Evolutionary conservation across 2,888 invertebrate genomes (phyloP).

Genomic region (Hypercompe scribonia): DNA sequence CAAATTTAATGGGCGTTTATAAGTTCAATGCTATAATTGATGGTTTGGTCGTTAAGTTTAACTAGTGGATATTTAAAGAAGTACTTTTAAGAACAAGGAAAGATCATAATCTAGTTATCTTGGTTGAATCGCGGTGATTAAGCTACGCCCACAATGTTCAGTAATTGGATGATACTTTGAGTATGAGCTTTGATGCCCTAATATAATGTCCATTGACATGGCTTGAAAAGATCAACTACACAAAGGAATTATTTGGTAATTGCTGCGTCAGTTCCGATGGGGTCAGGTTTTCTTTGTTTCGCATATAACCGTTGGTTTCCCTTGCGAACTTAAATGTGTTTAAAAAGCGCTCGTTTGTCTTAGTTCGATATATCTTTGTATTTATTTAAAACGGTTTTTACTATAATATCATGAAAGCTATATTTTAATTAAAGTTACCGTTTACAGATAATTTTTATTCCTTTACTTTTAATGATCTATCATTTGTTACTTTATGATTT

Average conservation of each 20-base stretch:
- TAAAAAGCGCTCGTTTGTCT: neutral
- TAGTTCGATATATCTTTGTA: neutral
- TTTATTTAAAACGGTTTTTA: neutral
- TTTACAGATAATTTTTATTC: neutral
- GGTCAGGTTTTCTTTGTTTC: neutral
- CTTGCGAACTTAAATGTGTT: neutral
- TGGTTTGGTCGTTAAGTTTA: slow-evolving; percentile 33
- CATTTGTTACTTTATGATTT: neutral
- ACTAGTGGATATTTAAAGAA: slow-evolving; percentile 35
- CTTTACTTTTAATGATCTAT: neutral
- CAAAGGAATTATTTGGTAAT: neutral
- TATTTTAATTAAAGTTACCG: neutral
- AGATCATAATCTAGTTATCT: slow-evolving; percentile 46
- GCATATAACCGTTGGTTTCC: neutral
- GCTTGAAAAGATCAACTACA: neutral
- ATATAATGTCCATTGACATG: slow-evolving; percentile 22
- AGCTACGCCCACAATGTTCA: slow-evolving; percentile 43
- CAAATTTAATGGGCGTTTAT: slow-evolving; percentile 18
- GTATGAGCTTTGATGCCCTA: slow-evolving; percentile 24
- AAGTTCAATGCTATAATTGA: slow-evolving; percentile 24
- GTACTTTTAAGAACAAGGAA: slow-evolving; percentile 33
- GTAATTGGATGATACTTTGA: slow-evolving; percentile 46
- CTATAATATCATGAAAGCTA: neutral
- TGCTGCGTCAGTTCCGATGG: neutral
- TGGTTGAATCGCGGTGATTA: slow-evolving; percentile 40